Conservation (phyloP, 2,113 vertebrate species). For the Pteropus alecto region DNA sequence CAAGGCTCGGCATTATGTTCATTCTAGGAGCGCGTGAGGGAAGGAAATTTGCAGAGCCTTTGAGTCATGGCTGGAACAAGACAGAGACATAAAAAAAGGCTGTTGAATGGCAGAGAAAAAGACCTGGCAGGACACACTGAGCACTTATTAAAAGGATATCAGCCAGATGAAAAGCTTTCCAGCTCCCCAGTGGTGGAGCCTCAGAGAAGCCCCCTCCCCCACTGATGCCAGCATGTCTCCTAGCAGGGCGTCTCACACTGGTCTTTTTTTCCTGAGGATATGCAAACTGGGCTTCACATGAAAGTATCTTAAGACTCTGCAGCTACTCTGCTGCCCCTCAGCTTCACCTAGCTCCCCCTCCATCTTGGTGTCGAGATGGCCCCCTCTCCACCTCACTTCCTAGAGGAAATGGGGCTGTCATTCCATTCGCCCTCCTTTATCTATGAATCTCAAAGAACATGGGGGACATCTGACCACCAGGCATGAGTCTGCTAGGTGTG, state of each 20-base stretch:
- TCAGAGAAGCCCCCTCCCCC: too few species aligned
- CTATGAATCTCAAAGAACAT: neutral
- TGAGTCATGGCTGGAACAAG: neutral
- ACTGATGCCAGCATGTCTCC: neutral
- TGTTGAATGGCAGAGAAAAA: neutral
- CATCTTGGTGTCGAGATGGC: neutral
- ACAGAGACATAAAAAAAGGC: neutral
- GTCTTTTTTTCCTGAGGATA: neutral
- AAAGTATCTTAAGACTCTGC: neutral
- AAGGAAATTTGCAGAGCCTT: neutral
- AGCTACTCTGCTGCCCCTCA: neutral
- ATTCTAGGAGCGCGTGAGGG: neutral
- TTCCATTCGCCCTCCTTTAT: neutral
- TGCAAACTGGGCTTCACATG: neutral
- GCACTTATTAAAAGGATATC: neutral
- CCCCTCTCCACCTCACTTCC: neutral
- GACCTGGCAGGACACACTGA: neutral
- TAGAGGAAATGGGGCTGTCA: neutral
- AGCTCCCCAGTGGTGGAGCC: neutral
- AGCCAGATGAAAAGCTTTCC: neutral
- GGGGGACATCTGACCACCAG: neutral
- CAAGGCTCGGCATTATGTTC: neutral
- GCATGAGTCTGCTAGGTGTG: neutral
- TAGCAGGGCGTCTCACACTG: neutral
- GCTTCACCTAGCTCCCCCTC: too few species aligned